Base-by-base conservation (phyloP, 2,113 vertebrate genomes). In the Merops nubicus region DNA sequence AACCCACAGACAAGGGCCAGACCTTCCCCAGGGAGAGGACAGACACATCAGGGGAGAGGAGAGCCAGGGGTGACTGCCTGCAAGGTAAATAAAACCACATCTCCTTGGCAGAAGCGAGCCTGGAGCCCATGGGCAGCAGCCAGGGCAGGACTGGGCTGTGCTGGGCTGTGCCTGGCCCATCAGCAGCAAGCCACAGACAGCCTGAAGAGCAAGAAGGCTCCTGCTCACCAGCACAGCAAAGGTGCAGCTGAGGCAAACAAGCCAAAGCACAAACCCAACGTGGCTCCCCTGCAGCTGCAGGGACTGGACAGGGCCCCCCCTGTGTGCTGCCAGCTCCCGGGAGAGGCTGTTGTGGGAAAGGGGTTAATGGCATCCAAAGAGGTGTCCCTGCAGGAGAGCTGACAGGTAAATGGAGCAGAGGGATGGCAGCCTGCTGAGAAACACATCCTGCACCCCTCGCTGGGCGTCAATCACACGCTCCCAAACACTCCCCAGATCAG, bases 271-370 rank as follows among this genome's bases (percentile, higher is more conserved):
- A 62, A 2, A 1, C 15, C 16, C 69, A 62, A 23, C 63, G 28
- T 0, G 7, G 22, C 2, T 91, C 28, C 28, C 43, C 31, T 0
- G 1, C 10, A 29, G 42, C 45, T 50, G 20, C 1, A 0, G 69
- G 77, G 69, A 18, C 6, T 11, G 48, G 21, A 21, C 0, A 0
- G 23, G 29, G 29, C 11, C 33, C 62, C 72, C 62, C 72, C 38
- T 1, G 0, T 10, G 29, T n/a, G 72, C 72, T 20, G 3, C 40
- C 0, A 2, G 67, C 60, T 70, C 51, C 54, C 0, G 0, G 23
- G 33, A 68, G 33, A 67, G 48, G 60, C 74, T 51, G 60, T 18
- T 43, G 21, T 40, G 63, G 75, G 56, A 81, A 87, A 36, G 3
- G 7, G 23, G 59, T 12, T 86, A 40, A 73, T 15, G 59, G 79